Evolutionary conservation across 1,140 invertebrate species (phyloP).

Genomic region (Littorina saxatilis): DNA sequence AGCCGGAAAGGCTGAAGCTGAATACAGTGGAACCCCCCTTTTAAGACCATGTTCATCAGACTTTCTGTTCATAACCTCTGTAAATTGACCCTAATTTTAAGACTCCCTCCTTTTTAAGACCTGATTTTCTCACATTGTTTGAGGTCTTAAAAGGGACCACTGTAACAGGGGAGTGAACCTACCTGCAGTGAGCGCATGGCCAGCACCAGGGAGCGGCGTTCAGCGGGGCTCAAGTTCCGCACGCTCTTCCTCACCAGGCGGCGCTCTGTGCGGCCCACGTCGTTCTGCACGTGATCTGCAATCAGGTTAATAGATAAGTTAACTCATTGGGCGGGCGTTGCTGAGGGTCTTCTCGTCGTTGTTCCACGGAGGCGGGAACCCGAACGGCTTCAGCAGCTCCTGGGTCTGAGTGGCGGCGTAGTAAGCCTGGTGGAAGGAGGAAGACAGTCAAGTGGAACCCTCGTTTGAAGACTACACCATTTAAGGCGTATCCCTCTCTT

Average conservation of each 20-base stretch:
- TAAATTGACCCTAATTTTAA: too few relatives aligned
- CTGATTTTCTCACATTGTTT: too few relatives aligned
- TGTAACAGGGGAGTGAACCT: too few relatives aligned
- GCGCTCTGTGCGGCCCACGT: neutral
- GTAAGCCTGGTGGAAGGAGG: constrained; percentile 42
- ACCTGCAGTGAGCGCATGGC: constrained; percentile 45
- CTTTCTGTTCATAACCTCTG: too few relatives aligned
- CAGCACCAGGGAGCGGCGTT: constrained; percentile 36
- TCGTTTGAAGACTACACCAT: neutral
- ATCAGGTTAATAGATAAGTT: neutral
- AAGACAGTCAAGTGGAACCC: too few relatives aligned
- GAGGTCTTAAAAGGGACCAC: too few relatives aligned
- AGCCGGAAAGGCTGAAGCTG: too few relatives aligned
- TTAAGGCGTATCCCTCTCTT: too few relatives aligned
- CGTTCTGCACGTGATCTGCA: constrained; percentile 20
- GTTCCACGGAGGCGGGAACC: constrained; percentile 41
- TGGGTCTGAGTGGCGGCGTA: constrained; percentile 37
- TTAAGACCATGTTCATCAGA: too few relatives aligned
- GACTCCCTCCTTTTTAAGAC: too few relatives aligned
- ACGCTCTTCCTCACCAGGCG: constrained; percentile 43
- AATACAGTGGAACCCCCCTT: too few relatives aligned
- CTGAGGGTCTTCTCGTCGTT: constrained; percentile 43
- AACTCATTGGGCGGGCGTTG: constrained; percentile 26
- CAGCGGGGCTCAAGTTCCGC: constrained; percentile 32
- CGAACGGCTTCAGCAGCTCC: constrained; percentile 42